Evolutionary conservation across 2,797 vertebrate genomes (phyloP).

Genomic region (Balearica regulorum): DNA sequence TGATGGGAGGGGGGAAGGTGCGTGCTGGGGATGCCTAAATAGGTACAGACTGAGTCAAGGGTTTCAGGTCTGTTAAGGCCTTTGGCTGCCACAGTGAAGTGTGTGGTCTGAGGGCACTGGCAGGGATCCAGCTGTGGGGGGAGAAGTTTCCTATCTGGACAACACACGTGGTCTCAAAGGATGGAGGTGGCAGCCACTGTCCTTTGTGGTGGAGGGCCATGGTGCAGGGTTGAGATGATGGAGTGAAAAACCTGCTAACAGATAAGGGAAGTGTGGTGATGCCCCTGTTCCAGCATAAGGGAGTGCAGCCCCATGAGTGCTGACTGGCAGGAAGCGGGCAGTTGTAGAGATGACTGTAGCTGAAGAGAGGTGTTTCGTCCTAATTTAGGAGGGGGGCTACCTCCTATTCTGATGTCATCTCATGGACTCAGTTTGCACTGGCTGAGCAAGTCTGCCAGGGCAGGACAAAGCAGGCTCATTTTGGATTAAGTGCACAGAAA

Average conservation of each 20-base stretch:
- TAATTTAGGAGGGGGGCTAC: not conserved
- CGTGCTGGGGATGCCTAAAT: fast-evolving
- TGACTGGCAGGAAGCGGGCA: not conserved
- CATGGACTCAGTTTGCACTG: not conserved
- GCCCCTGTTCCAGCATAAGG: not conserved
- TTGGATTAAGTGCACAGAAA: not conserved
- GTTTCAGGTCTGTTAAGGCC: not conserved
- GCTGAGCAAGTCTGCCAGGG: not conserved
- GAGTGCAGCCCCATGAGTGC: not conserved
- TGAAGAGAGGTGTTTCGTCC: not conserved
- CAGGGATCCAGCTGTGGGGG: not conserved
- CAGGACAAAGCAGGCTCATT: not conserved
- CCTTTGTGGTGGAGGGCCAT: not conserved
- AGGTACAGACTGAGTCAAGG: not conserved
- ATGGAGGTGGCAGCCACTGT: not conserved
- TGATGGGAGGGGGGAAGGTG: fast-evolving
- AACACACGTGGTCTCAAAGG: fast-evolving
- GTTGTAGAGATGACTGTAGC: not conserved
- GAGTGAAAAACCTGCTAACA: not conserved
- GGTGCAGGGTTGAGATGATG: not conserved
- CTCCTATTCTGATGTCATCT: not conserved
- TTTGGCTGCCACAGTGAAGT: not conserved
- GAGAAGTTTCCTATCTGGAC: not conserved
- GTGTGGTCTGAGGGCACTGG: not conserved
- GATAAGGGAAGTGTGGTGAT: not conserved